A percentile compares a stretch with the other conserved stretches of the same genome.
These are phyloP conservation scores for Carettochelys insculpta DNA, from an alignment of 2,113 vertebrate genomes.

Conservation along the genomic window DNA sequence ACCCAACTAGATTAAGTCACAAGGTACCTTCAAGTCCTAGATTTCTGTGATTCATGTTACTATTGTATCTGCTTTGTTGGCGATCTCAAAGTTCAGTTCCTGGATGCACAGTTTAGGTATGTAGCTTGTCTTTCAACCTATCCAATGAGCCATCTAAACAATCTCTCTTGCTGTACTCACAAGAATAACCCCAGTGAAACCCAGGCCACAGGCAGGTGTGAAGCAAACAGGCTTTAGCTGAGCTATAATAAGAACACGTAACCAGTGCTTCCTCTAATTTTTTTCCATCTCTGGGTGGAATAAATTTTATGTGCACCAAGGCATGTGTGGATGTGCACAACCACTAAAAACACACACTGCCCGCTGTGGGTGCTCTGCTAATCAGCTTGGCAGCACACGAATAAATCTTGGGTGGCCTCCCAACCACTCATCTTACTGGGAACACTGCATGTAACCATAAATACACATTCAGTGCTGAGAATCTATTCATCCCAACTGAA, in stretches of 20 bases:
- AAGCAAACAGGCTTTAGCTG: not conserved
- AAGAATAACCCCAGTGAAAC: not conserved
- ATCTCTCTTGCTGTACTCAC: not conserved
- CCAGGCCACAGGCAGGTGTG: not conserved
- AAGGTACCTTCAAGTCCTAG: not conserved
- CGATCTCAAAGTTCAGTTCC: not conserved
- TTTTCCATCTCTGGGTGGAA: too few relatives aligned
- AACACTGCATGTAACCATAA: not conserved
- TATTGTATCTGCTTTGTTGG: not conserved
- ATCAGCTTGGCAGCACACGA: too few relatives aligned
- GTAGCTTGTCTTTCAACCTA: not conserved
- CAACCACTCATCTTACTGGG: too few relatives aligned
- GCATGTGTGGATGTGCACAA: too few relatives aligned
- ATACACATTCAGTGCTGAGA: not conserved
- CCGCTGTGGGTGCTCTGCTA: too few relatives aligned
- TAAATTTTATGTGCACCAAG: too few relatives aligned
- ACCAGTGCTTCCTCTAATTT: too few relatives aligned
- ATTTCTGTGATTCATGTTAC: not conserved
- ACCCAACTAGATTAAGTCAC: not conserved
- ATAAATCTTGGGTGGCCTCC: too few relatives aligned
- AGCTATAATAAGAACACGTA: not conserved
- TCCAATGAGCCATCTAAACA: not conserved
- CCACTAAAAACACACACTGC: too few relatives aligned
- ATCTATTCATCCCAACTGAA: not conserved
- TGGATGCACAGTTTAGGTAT: not conserved